Base-by-base conservation (phyloP, 2,888 invertebrate genomes). In the Eulithis testata region DNA sequence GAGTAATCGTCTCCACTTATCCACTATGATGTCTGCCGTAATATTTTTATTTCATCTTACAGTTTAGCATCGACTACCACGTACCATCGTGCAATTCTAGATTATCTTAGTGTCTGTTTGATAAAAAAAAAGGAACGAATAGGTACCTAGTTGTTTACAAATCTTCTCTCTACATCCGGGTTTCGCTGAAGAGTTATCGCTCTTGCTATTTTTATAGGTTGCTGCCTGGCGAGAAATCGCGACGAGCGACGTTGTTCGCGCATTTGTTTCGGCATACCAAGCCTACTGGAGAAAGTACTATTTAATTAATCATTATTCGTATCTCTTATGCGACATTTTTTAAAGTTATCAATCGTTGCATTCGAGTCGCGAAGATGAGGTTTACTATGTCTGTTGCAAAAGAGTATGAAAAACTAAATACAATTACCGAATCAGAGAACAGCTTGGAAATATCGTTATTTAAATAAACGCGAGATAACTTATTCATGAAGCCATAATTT, bases 251-350 rank as follows among this genome's bases (percentile, higher is more conserved):
- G 50, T 61, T 56, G 50, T 61, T 56, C 50, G 61, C 47, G 44
- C 62, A 61, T 52, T 44, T 14, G 52, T 47, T 60, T 61, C 43
- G 53, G 61, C 57, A 58, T 65, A 54, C 58, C 65, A 12, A 58
- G 53, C 50, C 12, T 50, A 40, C 43, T 50, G 49, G 49, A 60
- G 65, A 65, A 60, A 65, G 56, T 50, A 40, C 4, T 49, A 21
- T 49, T 49, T 3, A 1, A 49, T 49, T 3, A 1, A 14, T 14
- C 3, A 2, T 7, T 47, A 3, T 14, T 8, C 14, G 3, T 43
- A 44, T n/a, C 9, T n/a, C 0, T 44, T 5, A 11, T 44, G n/a
- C 6, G 40, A 40, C 9, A 9, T 40, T 40, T 40, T 40, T 40
- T 9, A 0, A 8, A 40, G 5, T 3, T 40, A 40, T 21, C 21